A percentile compares a stretch with the other conserved stretches of the same genome.
Conservation (phyloP, 1,140 invertebrate genomes). For the Papilio machaon region DNA sequence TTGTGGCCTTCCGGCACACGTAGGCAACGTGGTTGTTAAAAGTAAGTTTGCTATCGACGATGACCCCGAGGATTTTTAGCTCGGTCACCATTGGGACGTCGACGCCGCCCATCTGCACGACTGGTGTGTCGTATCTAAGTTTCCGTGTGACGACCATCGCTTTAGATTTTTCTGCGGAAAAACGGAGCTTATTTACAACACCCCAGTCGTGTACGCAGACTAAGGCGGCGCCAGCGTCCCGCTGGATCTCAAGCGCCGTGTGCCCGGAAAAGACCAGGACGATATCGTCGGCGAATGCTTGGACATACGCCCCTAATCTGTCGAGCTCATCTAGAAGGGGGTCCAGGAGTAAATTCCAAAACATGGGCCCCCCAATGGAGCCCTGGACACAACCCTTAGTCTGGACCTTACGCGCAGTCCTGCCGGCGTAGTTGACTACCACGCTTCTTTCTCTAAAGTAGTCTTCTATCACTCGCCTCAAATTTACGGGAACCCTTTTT, state of each 20-base stretch:
- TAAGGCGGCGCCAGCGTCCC: too few relatives aligned
- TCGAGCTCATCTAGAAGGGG: background rate
- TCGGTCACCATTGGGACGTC: too few relatives aligned
- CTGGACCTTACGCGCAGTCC: background rate
- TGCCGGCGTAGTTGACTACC: background rate
- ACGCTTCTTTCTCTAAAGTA: slow-evolving; percentile 18
- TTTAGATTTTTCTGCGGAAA: too few relatives aligned
- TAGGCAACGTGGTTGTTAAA: too few relatives aligned
- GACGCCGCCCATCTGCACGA: too few relatives aligned
- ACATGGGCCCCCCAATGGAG: background rate
- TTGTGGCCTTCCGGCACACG: background rate
- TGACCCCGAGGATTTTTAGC: too few relatives aligned
- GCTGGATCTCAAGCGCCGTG: background rate
- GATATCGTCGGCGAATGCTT: background rate
- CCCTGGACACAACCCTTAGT: slow-evolving; percentile 23
- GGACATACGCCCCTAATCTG: background rate
- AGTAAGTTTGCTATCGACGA: too few relatives aligned
- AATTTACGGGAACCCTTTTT: background rate
- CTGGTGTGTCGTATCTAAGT: too few relatives aligned
- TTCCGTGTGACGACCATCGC: too few relatives aligned
- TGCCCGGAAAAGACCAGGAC: background rate
- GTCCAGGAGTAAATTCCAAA: background rate
- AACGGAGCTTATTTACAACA: too few relatives aligned
- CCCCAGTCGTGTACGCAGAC: too few relatives aligned
- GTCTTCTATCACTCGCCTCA: slow-evolving; percentile 9